Evolutionary conservation across 2,888 invertebrate species (phyloP).

Genomic region (Danaus chrysippus): DNA sequence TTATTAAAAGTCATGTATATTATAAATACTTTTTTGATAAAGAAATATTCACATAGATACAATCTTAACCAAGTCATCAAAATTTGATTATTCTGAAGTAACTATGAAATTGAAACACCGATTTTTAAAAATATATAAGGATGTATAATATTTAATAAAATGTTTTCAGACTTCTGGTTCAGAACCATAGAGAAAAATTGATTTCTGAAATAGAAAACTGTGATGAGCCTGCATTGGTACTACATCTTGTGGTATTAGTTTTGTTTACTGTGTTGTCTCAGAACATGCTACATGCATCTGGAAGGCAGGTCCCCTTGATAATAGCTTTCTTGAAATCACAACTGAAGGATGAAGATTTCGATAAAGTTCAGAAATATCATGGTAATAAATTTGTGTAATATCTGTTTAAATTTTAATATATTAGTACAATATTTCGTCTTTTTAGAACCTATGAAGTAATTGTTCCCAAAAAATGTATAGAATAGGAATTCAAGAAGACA

Average conservation of each 20-base stretch:
- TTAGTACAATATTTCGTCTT: conserved; percentile 10
- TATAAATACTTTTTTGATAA: too few relatives aligned
- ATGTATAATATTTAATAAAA: not conserved
- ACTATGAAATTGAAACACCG: too few relatives aligned
- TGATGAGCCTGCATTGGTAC: conserved; percentile 86
- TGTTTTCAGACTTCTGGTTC: conserved; percentile 81
- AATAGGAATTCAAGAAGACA: too few relatives aligned
- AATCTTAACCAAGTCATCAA: too few relatives aligned
- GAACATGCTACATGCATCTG: conserved; percentile 93
- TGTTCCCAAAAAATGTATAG: too few relatives aligned
- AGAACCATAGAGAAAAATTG: conserved; percentile 89
- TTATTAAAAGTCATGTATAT: too few relatives aligned
- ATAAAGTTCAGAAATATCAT: conserved; percentile 84
- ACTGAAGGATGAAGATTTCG: conserved; percentile 82
- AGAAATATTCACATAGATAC: too few relatives aligned
- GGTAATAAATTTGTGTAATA: conserved; percentile 75
- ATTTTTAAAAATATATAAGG: too few relatives aligned
- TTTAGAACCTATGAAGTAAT: too few relatives aligned
- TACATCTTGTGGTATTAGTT: conserved; percentile 88
- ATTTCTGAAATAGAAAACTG: conserved; percentile 87
- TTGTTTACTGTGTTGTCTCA: conserved; percentile 90
- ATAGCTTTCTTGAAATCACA: conserved; percentile 85
- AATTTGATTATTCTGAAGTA: too few relatives aligned
- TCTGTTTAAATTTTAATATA: conserved; percentile 8
- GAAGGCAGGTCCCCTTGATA: conserved; percentile 92